Base-by-base conservation (phyloP, 1,140 invertebrate genomes). In the Calephelis nemesis region DNA sequence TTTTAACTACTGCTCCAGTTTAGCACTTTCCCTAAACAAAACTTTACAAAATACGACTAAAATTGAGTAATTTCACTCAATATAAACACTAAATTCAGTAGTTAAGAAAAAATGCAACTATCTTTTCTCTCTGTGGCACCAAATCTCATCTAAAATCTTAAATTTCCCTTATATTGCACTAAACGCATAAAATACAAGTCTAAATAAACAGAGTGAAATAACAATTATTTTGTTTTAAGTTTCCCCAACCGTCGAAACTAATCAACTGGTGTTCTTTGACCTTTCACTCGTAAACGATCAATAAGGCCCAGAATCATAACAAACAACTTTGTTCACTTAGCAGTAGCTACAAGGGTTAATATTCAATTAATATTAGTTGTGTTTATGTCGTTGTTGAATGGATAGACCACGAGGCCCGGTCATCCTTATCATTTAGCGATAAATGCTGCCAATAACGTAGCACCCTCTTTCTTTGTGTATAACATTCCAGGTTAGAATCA, bases 201-300 rank as follows among this genome's bases (percentile, higher is more conserved):
- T 40, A 8, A 60, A 60, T 39, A 60, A 60, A 60, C 58, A 11
- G 30, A 60, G 30, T 40, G 39, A 58, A 40, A 60, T 60, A 60
- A 60, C 58, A 60, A 60, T 60, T n/a, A 60, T 60, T 60, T 39
- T 60, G 58, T 60, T 60, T 60, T 60, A 60, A 60, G 58, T 60
- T 39, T 60, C 30, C 58, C 58, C 30, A 60, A 60, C 58, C 58
- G 58, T 39, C 58, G 58, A 60, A 60, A 60, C 58, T 60, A 60
- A 60, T 60, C 58, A 60, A 39, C 58, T 60, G 39, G 58, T 60
- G 58, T 60, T 60, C 54, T 60, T 60, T 60, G 54, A 60, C 54
- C 54, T 40, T 30, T 60, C 30, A 60, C 30, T 60, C 6, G 39
- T 19, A 60, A 60, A 7, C 30, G 30, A 60, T 60, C 54, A 60